A percentile compares a stretch with the other conserved stretches of the same genome.
Conservation (phyloP, 2,888 invertebrate genomes). For the Galeopsomyia nigrocyanea region DNA sequence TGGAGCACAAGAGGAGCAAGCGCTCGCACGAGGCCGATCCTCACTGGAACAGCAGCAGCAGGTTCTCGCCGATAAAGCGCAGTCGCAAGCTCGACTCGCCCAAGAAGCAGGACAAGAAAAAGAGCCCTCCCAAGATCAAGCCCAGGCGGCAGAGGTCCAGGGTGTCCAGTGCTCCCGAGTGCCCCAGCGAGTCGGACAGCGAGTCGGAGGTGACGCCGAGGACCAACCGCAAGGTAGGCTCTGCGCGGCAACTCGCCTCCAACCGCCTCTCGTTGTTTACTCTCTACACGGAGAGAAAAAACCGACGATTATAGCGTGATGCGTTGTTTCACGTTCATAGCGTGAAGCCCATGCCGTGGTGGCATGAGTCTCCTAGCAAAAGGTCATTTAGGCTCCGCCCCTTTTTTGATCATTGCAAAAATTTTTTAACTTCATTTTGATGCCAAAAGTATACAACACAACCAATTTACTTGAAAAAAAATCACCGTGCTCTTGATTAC, state of each 20-base stretch:
- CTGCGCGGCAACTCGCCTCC: not conserved
- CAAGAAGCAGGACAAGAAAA: slow-evolving; percentile 63
- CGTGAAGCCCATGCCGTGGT: too few relatives aligned
- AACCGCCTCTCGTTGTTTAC: too few relatives aligned
- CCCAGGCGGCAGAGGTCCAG: slow-evolving; percentile 61
- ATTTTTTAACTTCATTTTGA: too few relatives aligned
- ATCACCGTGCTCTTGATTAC: too few relatives aligned
- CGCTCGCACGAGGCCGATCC: slow-evolving; percentile 52
- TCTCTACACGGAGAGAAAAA: too few relatives aligned
- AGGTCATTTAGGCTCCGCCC: too few relatives aligned
- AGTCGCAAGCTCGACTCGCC: slow-evolving; percentile 59
- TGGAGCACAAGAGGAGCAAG: slow-evolving; percentile 22
- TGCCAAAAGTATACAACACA: too few relatives aligned
- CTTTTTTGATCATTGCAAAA: too few relatives aligned
- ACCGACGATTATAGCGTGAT: too few relatives aligned
- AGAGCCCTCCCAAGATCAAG: slow-evolving; percentile 65
- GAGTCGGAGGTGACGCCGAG: slow-evolving; percentile 60
- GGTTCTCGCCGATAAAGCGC: slow-evolving; percentile 58
- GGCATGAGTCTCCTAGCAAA: too few relatives aligned
- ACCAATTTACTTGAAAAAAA: too few relatives aligned
- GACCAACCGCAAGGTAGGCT: slow-evolving; percentile 56
- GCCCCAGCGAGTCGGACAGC: slow-evolving; percentile 62
- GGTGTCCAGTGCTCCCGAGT: slow-evolving; percentile 56
- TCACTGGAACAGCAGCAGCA: slow-evolving; percentile 52
- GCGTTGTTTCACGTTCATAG: too few relatives aligned